Evolutionary conservation across 2,113 vertebrate genomes (phyloP).

Genomic region (Lamprotornis superbus): DNA sequence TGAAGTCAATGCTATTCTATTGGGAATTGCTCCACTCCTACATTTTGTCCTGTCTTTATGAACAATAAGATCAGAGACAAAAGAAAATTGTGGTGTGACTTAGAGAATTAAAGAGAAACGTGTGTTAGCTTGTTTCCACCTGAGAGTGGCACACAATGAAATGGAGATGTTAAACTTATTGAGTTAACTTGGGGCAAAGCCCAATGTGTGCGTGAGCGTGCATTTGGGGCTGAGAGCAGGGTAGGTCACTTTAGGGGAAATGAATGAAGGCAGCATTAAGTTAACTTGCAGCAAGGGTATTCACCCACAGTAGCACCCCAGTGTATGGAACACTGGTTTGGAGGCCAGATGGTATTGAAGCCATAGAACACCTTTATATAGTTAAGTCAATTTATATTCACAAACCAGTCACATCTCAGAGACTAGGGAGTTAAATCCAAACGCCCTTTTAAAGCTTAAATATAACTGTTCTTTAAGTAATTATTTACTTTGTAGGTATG

Average conservation of each 20-base stretch:
- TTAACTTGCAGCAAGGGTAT: not conserved
- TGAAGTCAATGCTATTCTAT: not conserved
- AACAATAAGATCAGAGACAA: not conserved
- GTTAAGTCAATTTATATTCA: not conserved
- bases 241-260: not conserved
- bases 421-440: constrained; percentile 31
- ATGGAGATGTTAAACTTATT: not conserved
- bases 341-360: not conserved
- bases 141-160: not conserved
- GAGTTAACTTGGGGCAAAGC: not conserved
- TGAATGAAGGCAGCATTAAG: not conserved
- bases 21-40: not conserved
- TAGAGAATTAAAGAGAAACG: not conserved
- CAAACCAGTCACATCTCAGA: not conserved
- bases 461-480: constrained; percentile 20
- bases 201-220: fast-evolving
- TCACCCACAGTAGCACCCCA: not conserved
- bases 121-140: not conserved
- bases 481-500: constrained; percentile 26
- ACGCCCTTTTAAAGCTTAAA: not conserved
- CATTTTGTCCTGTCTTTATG: not conserved
- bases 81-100: not conserved
- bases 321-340: not conserved
- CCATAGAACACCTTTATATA: not conserved
- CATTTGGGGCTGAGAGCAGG: not conserved